A percentile compares a stretch with the other conserved stretches of the same genome.
Conservation (phyloP, 2,888 invertebrate species). For the Nymphalis c-album region DNA sequence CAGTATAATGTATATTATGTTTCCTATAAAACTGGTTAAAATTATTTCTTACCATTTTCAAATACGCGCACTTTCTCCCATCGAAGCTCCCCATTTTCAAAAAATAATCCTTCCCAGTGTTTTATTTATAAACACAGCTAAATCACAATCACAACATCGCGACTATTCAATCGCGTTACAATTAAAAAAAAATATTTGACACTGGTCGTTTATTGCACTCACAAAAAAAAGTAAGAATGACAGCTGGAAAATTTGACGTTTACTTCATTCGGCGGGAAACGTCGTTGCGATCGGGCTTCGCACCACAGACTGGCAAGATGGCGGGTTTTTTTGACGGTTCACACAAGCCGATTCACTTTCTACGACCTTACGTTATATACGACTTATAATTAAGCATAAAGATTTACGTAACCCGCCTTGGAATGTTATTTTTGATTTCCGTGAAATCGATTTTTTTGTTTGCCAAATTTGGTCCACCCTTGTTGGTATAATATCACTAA, state of each 20-base stretch:
- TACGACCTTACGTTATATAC: conserved; percentile 80
- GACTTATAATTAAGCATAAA: conserved; percentile 76
- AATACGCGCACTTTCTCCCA: conserved; percentile 57
- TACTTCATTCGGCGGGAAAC: conserved; percentile 68
- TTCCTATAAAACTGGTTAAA: conserved; percentile 25
- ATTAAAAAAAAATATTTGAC: conserved; percentile 39
- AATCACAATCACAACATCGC: conserved; percentile 73
- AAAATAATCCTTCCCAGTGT: conserved; percentile 51
- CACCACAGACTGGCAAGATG: conserved; percentile 78
- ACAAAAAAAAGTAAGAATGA: conserved; percentile 54
- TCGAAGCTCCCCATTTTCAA: conserved; percentile 68
- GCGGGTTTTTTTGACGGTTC: conserved; percentile 80
- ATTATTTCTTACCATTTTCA: conserved; percentile 70
- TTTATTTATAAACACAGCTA: conserved; percentile 57
- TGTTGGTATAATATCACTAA: too few relatives aligned
- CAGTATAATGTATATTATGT: conserved; percentile 6
- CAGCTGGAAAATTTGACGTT: conserved; percentile 50
- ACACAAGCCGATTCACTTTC: conserved; percentile 81
- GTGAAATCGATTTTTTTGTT: conserved; percentile 35
- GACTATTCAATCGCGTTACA: conserved; percentile 27
- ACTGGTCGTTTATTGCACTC: conserved; percentile 62
- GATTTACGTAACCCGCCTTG: conserved; percentile 75
- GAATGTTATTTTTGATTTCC: conserved; percentile 67
- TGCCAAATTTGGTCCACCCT: conserved; percentile 13
- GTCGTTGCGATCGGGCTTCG: conserved; percentile 70